Conservation (phyloP, 2,797 vertebrate genomes). For the Mormyrus proboscirostris region DNA sequence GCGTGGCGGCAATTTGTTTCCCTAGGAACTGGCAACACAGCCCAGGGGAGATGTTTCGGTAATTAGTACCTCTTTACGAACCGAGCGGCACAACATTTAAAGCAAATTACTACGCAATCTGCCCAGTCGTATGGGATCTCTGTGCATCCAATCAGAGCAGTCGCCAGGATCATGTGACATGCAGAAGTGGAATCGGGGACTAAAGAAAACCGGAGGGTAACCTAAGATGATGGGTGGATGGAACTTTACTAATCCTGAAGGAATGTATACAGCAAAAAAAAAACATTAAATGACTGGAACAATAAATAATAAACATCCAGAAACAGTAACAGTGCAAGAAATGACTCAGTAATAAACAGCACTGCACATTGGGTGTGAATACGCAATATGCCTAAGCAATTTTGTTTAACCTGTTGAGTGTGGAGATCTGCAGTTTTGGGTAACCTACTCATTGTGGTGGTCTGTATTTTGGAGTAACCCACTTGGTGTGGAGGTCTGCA, state of each 20-base stretch:
- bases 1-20: neutral
- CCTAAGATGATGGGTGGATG: neutral
- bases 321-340: neutral
- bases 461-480: neutral
- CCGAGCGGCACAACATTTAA: slow-evolving; percentile 15
- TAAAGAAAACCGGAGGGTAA: neutral
- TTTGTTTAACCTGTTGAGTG: neutral
- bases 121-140: neutral
- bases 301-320: neutral
- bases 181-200: neutral
- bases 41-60: slow-evolving; percentile 30
- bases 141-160: neutral
- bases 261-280: neutral
- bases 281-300: neutral
- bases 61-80: slow-evolving; percentile 33
- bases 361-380: neutral
- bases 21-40: slow-evolving; percentile 10
- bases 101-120: slow-evolving; percentile 1
- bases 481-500: neutral
- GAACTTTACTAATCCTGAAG: neutral
- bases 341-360: neutral
- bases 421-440: neutral
- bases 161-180: neutral
- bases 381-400: neutral
- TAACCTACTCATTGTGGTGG: neutral